Evolutionary conservation across 1,140 invertebrate genomes (phyloP).

Genomic region (Episyrphus balteatus): DNA sequence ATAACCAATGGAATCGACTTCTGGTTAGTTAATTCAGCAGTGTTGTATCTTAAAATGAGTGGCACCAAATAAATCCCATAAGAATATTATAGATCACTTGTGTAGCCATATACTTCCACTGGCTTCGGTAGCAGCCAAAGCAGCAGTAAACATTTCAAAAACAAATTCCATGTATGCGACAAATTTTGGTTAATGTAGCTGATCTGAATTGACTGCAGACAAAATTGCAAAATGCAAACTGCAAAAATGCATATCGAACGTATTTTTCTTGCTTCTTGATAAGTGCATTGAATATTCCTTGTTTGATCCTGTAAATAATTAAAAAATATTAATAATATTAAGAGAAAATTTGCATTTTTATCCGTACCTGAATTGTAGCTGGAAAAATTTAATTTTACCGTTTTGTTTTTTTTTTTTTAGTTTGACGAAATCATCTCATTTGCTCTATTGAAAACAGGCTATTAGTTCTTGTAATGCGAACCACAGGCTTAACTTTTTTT

Average conservation of each 20-base stretch:
- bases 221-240: constrained; percentile 57
- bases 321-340: not conserved
- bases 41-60: constrained; percentile 21
- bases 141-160: constrained; percentile 20
- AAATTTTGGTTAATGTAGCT: constrained; percentile 25
- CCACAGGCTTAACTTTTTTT: no score
- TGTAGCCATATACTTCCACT: constrained; percentile 19
- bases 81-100: constrained; percentile 24
- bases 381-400: no score
- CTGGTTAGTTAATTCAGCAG: constrained; percentile 44
- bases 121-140: constrained; percentile 16
- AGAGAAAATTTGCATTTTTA: not conserved
- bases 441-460: no score
- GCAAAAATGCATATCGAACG: constrained; percentile 52
- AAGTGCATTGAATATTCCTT: constrained; percentile 45
- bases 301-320: constrained; percentile 42
- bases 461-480: no score
- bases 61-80: constrained; percentile 21
- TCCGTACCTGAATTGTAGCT: constrained; percentile 41
- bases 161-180: constrained; percentile 26
- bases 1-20: constrained; percentile 52
- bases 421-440: no score
- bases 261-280: constrained; percentile 48
- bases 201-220: constrained; percentile 33
- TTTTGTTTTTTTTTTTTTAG: no score